A percentile compares a stretch with the other conserved stretches of the same genome.
These are phyloP conservation scores for Zonotrichia albicollis DNA, from an alignment of 2,797 vertebrate genomes.

Conservation along the genomic window DNA sequence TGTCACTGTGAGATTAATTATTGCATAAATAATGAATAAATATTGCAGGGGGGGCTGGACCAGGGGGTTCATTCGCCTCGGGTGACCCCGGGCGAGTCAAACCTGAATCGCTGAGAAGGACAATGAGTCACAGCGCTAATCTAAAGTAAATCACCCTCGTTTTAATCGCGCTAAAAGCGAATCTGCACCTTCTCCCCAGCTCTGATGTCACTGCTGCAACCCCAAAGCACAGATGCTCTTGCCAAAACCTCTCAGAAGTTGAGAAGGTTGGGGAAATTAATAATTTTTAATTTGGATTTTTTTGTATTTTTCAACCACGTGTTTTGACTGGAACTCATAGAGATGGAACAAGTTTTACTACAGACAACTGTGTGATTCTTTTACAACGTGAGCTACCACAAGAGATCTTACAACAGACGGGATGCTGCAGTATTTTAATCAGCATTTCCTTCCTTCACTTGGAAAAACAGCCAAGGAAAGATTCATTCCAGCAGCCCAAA, in stretches of 20 bases:
- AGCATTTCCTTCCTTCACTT: not conserved
- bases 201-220: not conserved
- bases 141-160: not conserved
- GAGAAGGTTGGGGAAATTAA: not conserved
- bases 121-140: not conserved
- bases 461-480: not conserved
- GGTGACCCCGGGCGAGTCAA: not conserved
- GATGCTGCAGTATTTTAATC: not conserved
- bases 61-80: not conserved
- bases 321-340: not conserved
- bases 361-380: not conserved
- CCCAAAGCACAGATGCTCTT: not conserved
- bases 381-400: not conserved
- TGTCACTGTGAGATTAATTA: conserved; percentile 30
- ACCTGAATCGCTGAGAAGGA: not conserved
- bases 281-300: not conserved
- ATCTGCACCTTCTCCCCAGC: not conserved
- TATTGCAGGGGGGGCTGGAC: not conserved
- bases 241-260: not conserved
- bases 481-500: not conserved
- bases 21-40: not conserved
- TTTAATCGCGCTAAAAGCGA: not conserved
- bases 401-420: not conserved
- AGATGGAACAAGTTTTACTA: not conserved
- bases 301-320: not conserved